These are phyloP conservation scores for Cephus spinipes DNA, from an alignment of 2,888 invertebrate species.

Conservation along the genomic window DNA sequence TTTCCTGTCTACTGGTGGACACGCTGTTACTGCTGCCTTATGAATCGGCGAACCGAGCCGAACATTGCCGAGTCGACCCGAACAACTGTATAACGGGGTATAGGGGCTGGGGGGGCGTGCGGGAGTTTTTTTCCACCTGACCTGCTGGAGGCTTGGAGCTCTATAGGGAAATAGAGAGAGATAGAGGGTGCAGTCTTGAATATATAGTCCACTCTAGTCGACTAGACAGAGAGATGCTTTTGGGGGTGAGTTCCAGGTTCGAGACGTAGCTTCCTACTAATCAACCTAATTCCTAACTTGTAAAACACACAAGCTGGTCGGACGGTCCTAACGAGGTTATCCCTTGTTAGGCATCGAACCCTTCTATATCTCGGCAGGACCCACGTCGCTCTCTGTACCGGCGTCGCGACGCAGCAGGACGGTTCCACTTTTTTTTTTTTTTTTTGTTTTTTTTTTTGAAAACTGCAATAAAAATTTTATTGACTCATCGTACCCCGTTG, in stretches of 20 bases:
- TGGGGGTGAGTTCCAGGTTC: background rate
- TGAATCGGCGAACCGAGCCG: conserved; percentile 12
- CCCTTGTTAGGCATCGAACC: conserved; percentile 65
- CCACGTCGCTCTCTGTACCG: background rate
- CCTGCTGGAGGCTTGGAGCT: background rate
- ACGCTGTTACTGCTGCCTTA: conserved; percentile 21
- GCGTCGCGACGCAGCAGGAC: background rate
- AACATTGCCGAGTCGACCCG: conserved; percentile 8
- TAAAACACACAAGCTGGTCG: conserved; percentile 64
- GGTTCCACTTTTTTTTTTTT: background rate
- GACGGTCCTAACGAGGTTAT: conserved; percentile 62
- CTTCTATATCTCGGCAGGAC: conserved; percentile 33
- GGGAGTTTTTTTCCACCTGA: background rate
- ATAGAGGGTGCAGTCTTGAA: background rate
- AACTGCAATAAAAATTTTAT: background rate
- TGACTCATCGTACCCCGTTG: background rate
- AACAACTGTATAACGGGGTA: conserved; percentile 4
- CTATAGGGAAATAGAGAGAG: background rate
- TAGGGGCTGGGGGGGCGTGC: background rate
- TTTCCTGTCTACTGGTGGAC: conserved; percentile 59
- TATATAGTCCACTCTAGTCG: background rate
- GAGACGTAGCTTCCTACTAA: conserved; percentile 51
- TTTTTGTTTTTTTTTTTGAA: background rate
- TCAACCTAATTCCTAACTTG: conserved; percentile 67
- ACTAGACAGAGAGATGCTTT: background rate